These are phyloP conservation scores for Steinernema hermaphroditum DNA, from an alignment of 2,888 invertebrate species.

Conservation along the genomic window DNA sequence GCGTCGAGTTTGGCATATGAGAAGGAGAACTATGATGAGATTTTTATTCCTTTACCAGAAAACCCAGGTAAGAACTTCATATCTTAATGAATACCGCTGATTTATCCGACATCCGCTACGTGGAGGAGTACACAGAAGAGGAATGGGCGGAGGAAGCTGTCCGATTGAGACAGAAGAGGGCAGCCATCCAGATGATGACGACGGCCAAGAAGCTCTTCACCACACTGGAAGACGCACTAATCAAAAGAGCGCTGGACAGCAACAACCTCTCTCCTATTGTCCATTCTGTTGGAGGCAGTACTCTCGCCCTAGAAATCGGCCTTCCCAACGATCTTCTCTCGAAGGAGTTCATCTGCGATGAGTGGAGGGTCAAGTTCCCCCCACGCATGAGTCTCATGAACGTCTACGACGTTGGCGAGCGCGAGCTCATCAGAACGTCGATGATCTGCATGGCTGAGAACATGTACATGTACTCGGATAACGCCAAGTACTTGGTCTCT, in stretches of 20 bases:
- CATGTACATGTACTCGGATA: slow-evolving; percentile 50
- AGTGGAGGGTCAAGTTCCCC: slow-evolving; percentile 42
- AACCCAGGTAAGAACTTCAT: slow-evolving; percentile 35
- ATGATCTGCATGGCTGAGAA: slow-evolving; percentile 36
- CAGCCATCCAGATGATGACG: slow-evolving; percentile 37
- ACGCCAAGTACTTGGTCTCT: slow-evolving; percentile 47
- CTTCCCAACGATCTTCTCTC: slow-evolving; percentile 40
- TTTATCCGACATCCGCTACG: slow-evolving; percentile 49
- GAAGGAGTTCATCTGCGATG: slow-evolving; percentile 39
- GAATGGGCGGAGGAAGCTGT: slow-evolving; percentile 57
- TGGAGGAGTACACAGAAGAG: slow-evolving; percentile 52
- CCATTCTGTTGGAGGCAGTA: slow-evolving; percentile 40
- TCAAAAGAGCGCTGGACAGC: slow-evolving; percentile 40
- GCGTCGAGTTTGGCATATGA: slow-evolving; percentile 45
- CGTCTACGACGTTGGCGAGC: slow-evolving; percentile 34
- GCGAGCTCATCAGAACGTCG: neutral
- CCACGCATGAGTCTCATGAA: slow-evolving; percentile 2
- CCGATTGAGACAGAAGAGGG: slow-evolving; percentile 44
- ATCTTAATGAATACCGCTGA: neutral
- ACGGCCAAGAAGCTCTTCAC: slow-evolving; percentile 34
- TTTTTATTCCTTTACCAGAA: slow-evolving; percentile 49
- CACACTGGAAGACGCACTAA: slow-evolving; percentile 43
- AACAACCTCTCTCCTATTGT: slow-evolving; percentile 39
- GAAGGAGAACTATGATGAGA: slow-evolving; percentile 47
- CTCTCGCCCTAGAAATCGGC: slow-evolving; percentile 43